Evolutionary conservation across 2,797 vertebrate genomes (phyloP), one percentile per base, ranked within the genome.

Genomic region (Lacerta agilis): DNA sequence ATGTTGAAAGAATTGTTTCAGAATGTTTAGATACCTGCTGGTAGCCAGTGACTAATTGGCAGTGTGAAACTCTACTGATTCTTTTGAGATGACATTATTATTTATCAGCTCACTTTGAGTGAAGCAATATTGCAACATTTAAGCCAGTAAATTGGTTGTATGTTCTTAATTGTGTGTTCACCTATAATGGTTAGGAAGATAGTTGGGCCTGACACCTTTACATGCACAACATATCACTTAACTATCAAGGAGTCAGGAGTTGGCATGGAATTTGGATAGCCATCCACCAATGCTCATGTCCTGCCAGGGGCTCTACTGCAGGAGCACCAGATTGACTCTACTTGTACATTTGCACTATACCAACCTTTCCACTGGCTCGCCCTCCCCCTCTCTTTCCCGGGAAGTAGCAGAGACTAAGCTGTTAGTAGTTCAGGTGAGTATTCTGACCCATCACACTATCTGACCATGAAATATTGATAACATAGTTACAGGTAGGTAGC

Each of bases 1-100:
- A 75, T 41, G 49, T 15, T 67, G 71, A 85, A 85, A 89, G 55
- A 81, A 8, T 55, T 27, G 82, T 86, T 86, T 86, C 83, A 89
- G 43, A 86, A 77, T 69, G 45, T 82, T 88, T 89, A 77, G 61
- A 76, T 86, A 76, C 79, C 83, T 86, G 83, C 83, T 82, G 79
- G 33, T 33, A 89, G 71, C 82, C 43, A 85, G 41, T 49, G 6
- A 58, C 36, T 76, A 76, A 89, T 55, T 67, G 49, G 11, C 36
- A 82, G 43, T 43, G 20, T 86, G 43, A 82, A 89, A 27, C 33
- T 82, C 36, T 69, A 18, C 58, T 89, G 43, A 67, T 81, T 49
- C 67, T 66, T 81, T 88, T 73, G 38, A 80, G 71, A 82, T 41
- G 64, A 71, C 72, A 77, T 80, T 66, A 79, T 73, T n/a, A 67